Evolutionary conservation across 2,797 vertebrate species (phyloP), one percentile per base, ranked within the genome.

Genomic region (Sebastes iracundus): DNA sequence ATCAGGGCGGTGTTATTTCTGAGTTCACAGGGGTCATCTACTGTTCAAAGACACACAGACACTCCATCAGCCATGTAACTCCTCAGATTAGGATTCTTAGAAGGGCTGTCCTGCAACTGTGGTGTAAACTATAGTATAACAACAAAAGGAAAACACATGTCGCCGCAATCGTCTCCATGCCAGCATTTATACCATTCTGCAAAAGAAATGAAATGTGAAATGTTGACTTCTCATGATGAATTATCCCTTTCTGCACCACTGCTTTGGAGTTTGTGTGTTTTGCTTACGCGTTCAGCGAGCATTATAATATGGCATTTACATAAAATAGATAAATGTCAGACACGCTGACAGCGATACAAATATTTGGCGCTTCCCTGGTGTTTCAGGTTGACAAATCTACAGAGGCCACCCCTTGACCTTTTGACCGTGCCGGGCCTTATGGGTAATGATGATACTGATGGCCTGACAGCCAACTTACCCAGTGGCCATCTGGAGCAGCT

Each of bases 371-470:
- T 75, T 89, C 80, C 75, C 80, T 71, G 61, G 73, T 87, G 87
- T 87, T 92, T 90, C 87, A 88, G 66, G 76, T 76, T 90, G 91
- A 95, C 90, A 91, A 90, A 93, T 91, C 86, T 87, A 74, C 84
- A 72, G 80, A 85, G 88, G 72, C 81, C 82, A 86, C 90, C 93
- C 89, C 85, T 87, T 93, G 90, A 95, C 92, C 92, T 94, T 92
- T 93, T 93, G 93, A 94, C 90, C 87, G 28, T 27, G 81, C 71
- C 1, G 79, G 75, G 89, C 88, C 90, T 94, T 93, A 87, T 93
- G 92, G 94, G 93, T 93, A 94, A 93, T 94, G 90, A 95, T 94
- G 91, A 94, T 93, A 90, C 93, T 95, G 94, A 95, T 96, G 86
- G 90, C 84, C 90, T 94, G 94, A 93, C 93, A 92, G 87, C 86